A percentile compares a stretch with the other conserved stretches of the same genome.
Conservation (phyloP, 2,113 vertebrate species). For the Apteryx owenii region DNA sequence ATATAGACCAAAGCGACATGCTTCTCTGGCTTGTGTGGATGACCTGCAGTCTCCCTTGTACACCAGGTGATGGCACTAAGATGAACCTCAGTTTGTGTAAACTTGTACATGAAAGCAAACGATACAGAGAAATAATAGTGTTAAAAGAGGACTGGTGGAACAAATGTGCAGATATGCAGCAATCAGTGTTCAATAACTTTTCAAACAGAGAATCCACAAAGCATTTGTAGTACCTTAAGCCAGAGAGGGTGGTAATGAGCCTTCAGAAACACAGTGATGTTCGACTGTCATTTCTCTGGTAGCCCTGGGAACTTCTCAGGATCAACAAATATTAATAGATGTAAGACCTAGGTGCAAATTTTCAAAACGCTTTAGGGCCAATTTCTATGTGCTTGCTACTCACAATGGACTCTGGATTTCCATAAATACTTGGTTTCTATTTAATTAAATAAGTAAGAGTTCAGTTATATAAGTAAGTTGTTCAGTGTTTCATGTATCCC, state of each 20-base stretch:
- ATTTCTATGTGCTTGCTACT: neutral
- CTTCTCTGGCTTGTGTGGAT: neutral
- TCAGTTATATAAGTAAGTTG: neutral
- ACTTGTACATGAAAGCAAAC: neutral
- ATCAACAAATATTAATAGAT: neutral
- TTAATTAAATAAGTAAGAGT: neutral
- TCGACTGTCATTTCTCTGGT: neutral
- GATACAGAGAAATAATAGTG: neutral
- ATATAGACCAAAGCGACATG: neutral
- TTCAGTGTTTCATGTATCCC: neutral
- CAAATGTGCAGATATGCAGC: neutral
- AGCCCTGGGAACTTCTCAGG: neutral
- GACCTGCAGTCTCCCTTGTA: neutral
- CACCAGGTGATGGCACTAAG: neutral
- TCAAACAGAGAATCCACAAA: neutral
- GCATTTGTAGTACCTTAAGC: neutral
- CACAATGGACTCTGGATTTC: neutral
- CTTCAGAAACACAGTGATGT: neutral
- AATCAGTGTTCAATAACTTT: neutral
- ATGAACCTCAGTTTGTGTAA: neutral
- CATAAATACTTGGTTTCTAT: neutral
- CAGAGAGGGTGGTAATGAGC: neutral
- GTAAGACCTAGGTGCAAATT: rapidly evolving
- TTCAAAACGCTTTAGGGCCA: neutral
- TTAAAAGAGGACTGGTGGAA: neutral